A percentile compares a stretch with the other conserved stretches of the same genome.
Evolutionary conservation across 2,888 invertebrate genomes (phyloP).

Genomic region (Lasioglossum zephyrum): DNA sequence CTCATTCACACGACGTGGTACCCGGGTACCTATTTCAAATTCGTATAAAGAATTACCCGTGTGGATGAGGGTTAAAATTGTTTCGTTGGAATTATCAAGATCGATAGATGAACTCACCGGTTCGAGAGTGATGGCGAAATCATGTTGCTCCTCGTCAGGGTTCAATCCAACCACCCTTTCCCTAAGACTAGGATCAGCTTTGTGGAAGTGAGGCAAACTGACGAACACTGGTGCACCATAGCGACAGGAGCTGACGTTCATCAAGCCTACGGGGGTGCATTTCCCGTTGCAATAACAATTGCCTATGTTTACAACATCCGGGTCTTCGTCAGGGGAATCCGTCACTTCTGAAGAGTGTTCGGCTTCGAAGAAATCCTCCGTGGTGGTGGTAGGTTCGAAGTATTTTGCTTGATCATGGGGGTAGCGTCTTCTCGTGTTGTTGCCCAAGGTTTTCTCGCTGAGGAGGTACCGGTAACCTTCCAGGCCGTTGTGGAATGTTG

Average conservation of each 20-base stretch:
- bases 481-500: constrained; percentile 86
- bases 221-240: constrained; percentile 93
- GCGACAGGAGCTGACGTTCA: constrained; percentile 92
- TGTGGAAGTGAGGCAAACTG: constrained; percentile 93
- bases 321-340: constrained; percentile 64
- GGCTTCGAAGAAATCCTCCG: constrained; percentile 79
- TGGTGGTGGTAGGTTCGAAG: constrained; percentile 78
- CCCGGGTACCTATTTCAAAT: too few species aligned
- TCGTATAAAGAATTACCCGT: too few species aligned
- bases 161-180: constrained; percentile 89
- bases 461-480: constrained; percentile 89
- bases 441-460: constrained; percentile 86
- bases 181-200: constrained; percentile 89
- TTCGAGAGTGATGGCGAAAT: constrained; percentile 91
- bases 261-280: constrained; percentile 90
- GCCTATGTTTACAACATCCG: constrained; percentile 79
- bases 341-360: constrained; percentile 68
- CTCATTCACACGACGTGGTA: too few species aligned
- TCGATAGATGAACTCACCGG: constrained; percentile 85
- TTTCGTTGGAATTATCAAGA: too few species aligned
- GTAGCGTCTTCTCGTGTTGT: constrained; percentile 77
- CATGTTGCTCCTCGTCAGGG: constrained; percentile 88
- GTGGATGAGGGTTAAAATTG: too few species aligned
- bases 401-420: constrained; percentile 81
- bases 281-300: constrained; percentile 90